A percentile compares a stretch with the other conserved stretches of the same genome.
These are phyloP conservation scores for Halcyon malimbica DNA, from an alignment of 2,113 vertebrate species.

Conservation along the genomic window DNA sequence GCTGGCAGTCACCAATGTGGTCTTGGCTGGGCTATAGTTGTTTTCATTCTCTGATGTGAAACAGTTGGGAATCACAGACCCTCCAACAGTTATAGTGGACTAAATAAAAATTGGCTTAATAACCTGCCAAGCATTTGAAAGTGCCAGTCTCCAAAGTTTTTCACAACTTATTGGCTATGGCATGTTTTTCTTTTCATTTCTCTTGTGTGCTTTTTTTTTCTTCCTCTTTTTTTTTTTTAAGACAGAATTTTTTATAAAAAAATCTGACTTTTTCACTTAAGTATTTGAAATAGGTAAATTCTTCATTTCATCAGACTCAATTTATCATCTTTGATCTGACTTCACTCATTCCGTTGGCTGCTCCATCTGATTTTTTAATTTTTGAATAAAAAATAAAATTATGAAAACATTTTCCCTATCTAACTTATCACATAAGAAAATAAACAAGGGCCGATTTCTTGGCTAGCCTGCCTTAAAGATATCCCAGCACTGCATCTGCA, in stretches of 20 bases:
- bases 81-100: constrained; percentile 83
- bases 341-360: constrained; percentile 59
- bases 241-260: constrained; percentile 61
- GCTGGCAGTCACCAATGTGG: constrained; percentile 86
- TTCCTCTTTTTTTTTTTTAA: background rate
- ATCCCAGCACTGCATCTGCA: constrained; percentile 38
- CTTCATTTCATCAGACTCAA: constrained; percentile 54
- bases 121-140: constrained; percentile 83
- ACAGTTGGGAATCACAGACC: constrained; percentile 86
- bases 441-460: constrained; percentile 43
- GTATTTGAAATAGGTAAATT: constrained; percentile 70
- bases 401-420: constrained; percentile 37
- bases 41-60: constrained; percentile 88
- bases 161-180: constrained; percentile 79
- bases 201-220: background rate
- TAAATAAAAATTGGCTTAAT: constrained; percentile 86
- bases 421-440: constrained; percentile 56
- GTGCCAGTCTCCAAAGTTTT: constrained; percentile 82
- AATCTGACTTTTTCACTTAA: constrained; percentile 46
- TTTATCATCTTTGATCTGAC: constrained; percentile 69
- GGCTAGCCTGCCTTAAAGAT: background rate
- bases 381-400: background rate
- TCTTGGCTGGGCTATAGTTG: constrained; percentile 82
- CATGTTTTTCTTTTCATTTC: constrained; percentile 69
- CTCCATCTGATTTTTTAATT: constrained; percentile 47